Base-by-base conservation (phyloP, 2,113 vertebrate genomes). In the Coptodon bakossiorum region DNA sequence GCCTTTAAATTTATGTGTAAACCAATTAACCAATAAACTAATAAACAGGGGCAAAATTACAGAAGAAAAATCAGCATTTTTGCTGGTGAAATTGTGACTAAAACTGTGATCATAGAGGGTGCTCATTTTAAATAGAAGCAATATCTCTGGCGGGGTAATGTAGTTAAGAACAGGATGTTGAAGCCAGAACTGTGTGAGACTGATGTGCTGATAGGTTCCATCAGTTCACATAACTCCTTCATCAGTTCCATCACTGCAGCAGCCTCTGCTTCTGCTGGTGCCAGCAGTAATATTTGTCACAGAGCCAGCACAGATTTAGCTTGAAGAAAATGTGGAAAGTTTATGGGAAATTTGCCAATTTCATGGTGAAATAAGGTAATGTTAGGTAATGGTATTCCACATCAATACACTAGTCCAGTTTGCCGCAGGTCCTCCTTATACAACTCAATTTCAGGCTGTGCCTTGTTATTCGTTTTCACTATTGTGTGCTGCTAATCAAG, bases 171-270 rank as follows among this genome's bases (percentile, higher is more conserved):
- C 17, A 88, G 82, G 71, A 73, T 90, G 83, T 86, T 73, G 59
- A 83, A 87, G 57, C 9, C 45, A 45, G 84, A 54, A 66, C 53
- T 8, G 2, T 34, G 79, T 14, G 31, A 68, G 82, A 81, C 71
- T 43, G 81, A 84, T 87, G 82, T 53, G 27, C 81, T 85, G 82
- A 63, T 73, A 50, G 80, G 43, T 86, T 78, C 48, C 78, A 91
- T 93, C 90, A 91, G 88, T 88, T 84, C 81, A 82, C 53, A 80
- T n/a, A 50, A 73, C 50, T 86, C 66, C 83, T 86, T 90, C 82
- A 86, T 90, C 83, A 80, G 59, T 81, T 59, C 82, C 54, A 87
- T 90, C 83, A 83, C 13, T 12, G 36, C 53, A 73, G 83, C 43
- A 68, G 59, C 54, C 12, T 34, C 31, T n/a, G n/a, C 85, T 54